phyloP scores from a whole-genome alignment of 2,888 invertebrate genomes.

The Dolichopus griseipennis region DNA sequence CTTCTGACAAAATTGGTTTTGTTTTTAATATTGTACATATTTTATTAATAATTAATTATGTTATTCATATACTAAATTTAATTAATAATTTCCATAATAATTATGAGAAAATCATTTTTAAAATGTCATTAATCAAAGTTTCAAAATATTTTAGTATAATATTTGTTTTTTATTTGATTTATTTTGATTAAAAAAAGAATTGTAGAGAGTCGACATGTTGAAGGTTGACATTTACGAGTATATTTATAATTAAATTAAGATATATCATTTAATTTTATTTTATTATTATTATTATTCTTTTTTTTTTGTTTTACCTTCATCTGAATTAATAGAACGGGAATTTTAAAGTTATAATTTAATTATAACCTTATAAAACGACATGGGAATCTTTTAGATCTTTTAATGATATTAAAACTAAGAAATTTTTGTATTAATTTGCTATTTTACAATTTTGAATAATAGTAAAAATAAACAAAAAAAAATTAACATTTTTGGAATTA shows the following conservation, averaged over 20 bases:
- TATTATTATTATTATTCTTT: neutral
- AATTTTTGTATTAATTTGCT: neutral
- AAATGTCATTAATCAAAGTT: no score
- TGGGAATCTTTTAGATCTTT: neutral
- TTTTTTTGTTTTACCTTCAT: no score
- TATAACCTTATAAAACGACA: neutral
- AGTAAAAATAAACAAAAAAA: neutral
- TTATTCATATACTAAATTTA: neutral
- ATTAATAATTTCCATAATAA: no score
- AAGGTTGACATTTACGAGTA: neutral
- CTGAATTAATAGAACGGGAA: neutral
- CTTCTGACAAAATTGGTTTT: no score
- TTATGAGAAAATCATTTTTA: no score
- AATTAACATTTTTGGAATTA: neutral
- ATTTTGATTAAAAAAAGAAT: no score
- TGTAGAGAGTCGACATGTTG: neutral
- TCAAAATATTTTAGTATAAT: neutral
- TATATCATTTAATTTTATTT: neutral
- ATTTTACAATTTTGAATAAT: neutral
- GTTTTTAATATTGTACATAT: no score
- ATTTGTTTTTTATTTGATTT: neutral
- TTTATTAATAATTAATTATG: no score
- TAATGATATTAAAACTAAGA: neutral
- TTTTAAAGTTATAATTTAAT: neutral
- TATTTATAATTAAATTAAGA: constrained; percentile 5